These are phyloP conservation scores for Ganaspis sp. DNA, from an alignment of 1,140 invertebrate genomes.

Conservation along the genomic window DNA sequence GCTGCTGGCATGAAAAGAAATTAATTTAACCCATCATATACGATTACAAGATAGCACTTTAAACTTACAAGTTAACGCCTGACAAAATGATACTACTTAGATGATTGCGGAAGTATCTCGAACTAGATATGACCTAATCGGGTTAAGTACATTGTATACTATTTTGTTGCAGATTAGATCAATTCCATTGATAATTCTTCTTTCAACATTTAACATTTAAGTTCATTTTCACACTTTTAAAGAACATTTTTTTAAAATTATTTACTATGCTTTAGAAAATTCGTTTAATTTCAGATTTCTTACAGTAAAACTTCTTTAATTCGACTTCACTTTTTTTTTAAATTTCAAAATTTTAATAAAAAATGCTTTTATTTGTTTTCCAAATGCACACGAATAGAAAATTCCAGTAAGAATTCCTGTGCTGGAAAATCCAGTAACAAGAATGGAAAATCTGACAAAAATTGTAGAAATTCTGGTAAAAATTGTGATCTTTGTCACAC, in stretches of 20 bases:
- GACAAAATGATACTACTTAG: conserved; percentile 14
- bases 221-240: neutral
- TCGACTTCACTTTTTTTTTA: too few relatives aligned
- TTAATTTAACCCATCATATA: neutral
- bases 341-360: too few relatives aligned
- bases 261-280: too few relatives aligned
- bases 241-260: neutral
- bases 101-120: conserved; percentile 5
- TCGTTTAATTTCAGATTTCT: too few relatives aligned
- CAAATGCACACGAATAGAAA: too few relatives aligned
- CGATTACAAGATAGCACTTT: conserved; percentile 4
- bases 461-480: too few relatives aligned
- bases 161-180: conserved; percentile 23
- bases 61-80: neutral
- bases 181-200: neutral
- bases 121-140: neutral
- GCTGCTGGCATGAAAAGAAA: neutral
- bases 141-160: conserved; percentile 9
- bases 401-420: too few relatives aligned
- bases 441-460: too few relatives aligned
- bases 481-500: too few relatives aligned
- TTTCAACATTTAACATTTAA: neutral
- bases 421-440: too few relatives aligned
- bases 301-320: too few relatives aligned
- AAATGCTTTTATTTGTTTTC: too few relatives aligned